These are phyloP conservation scores for Festucalex cinctus DNA, from an alignment of 2,113 vertebrate species.

Conservation along the genomic window DNA sequence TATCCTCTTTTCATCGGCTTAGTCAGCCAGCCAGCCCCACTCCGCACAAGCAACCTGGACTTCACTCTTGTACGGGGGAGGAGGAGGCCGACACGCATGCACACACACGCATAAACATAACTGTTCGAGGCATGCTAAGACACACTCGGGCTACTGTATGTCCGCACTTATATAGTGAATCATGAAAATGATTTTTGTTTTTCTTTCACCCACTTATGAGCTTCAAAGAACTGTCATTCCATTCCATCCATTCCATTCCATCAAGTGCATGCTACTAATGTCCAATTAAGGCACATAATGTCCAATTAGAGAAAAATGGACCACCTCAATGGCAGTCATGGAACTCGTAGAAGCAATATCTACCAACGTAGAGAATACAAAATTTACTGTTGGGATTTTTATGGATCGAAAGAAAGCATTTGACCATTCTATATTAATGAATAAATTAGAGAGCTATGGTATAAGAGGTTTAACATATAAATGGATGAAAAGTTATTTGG, in stretches of 20 bases:
- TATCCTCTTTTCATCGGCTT: conserved; percentile 84
- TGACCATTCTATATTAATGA: too few relatives aligned
- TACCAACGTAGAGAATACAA: too few relatives aligned
- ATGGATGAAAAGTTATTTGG: too few relatives aligned
- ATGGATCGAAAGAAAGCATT: too few relatives aligned
- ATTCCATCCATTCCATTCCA: not conserved
- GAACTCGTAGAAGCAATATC: too few relatives aligned
- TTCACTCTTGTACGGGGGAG: conserved; percentile 57
- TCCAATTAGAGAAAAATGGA: too few relatives aligned
- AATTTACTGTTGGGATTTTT: too few relatives aligned
- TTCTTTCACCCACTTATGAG: not conserved
- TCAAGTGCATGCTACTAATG: not conserved
- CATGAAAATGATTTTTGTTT: not conserved
- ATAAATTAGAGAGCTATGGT: too few relatives aligned
- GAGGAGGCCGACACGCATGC: conserved; percentile 29
- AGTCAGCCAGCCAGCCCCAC: conserved; percentile 70
- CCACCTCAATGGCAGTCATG: too few relatives aligned
- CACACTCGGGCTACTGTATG: conserved; percentile 41
- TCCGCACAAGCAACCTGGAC: conserved; percentile 71
- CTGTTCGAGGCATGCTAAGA: conserved; percentile 45
- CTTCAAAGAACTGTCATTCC: too few relatives aligned
- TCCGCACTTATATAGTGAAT: not conserved
- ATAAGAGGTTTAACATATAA: too few relatives aligned
- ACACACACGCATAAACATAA: conserved; percentile 31
- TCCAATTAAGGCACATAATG: too few relatives aligned